Evolutionary conservation across 1,140 invertebrate species (phyloP).

Genomic region (Aphaenogaster rudis): DNA sequence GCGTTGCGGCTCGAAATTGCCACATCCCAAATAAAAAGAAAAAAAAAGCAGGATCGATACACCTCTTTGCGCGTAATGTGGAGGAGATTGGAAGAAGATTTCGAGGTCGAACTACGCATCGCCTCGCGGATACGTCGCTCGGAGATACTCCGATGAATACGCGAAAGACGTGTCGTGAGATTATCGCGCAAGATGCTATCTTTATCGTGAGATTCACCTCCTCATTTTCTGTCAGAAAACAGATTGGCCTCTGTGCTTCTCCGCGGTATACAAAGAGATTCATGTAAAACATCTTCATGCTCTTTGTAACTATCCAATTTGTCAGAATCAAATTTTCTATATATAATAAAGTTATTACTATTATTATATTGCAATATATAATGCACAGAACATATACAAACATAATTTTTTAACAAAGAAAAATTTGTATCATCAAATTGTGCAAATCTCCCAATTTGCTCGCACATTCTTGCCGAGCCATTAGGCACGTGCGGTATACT

Average conservation of each 20-base stretch:
- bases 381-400: background rate
- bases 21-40: background rate
- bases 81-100: conserved; percentile 46
- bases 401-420: background rate
- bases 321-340: background rate
- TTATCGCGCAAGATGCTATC: background rate
- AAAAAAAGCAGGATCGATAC: background rate
- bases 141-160: background rate
- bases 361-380: background rate
- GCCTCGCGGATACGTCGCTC: background rate
- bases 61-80: conserved; percentile 23
- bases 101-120: conserved; percentile 3
- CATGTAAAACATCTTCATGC: background rate
- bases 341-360: background rate
- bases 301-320: background rate
- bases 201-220: background rate
- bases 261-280: background rate
- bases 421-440: background rate
- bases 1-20: conserved; percentile 6
- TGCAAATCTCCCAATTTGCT: conserved; percentile 3
- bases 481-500: too few relatives aligned
- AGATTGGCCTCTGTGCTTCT: background rate
- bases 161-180: background rate
- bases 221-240: background rate
- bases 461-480: background rate